Evolutionary conservation across 2,888 invertebrate species (phyloP).

Genomic region (Dexiosoma caninum): DNA sequence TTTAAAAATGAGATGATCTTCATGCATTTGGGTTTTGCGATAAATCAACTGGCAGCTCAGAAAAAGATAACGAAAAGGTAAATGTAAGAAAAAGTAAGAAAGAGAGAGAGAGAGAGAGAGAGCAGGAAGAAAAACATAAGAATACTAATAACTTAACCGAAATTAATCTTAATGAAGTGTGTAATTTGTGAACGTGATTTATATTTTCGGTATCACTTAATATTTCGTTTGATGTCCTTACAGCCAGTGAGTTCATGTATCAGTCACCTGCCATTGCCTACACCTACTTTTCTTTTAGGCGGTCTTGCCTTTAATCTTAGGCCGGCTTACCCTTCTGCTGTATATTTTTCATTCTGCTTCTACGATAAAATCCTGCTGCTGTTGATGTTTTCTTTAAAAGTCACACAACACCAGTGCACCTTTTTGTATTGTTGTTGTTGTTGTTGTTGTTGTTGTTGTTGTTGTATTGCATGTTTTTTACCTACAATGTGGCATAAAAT

Average conservation of each 20-base stretch:
- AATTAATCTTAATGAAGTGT: conserved; percentile 53
- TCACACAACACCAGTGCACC: not conserved
- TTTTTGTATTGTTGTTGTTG: not conserved
- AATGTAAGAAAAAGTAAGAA: not conserved
- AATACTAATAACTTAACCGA: conserved; percentile 11
- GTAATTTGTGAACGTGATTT: conserved; percentile 50
- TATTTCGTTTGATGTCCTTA: conserved; percentile 52
- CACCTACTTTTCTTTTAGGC: conserved; percentile 47
- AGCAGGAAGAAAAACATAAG: not conserved
- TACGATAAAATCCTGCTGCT: not conserved
- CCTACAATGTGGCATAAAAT: conserved; percentile 33
- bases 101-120: not conserved
- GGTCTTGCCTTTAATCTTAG: conserved; percentile 54
- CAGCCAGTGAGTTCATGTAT: not conserved
- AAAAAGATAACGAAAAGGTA: not conserved
- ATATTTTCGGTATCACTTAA: conserved; percentile 35
- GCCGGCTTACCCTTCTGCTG: conserved; percentile 10
- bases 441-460: no score
- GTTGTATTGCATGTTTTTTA: conserved; percentile 16
- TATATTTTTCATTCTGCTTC: not conserved
- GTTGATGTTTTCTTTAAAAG: not conserved
- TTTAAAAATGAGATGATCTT: conserved; percentile 41
- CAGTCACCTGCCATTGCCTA: conserved; percentile 53
- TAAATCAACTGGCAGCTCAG: conserved; percentile 29
- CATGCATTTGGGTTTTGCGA: not conserved